Base-by-base conservation (phyloP, 2,888 invertebrate species). In the Metalampra italica region DNA sequence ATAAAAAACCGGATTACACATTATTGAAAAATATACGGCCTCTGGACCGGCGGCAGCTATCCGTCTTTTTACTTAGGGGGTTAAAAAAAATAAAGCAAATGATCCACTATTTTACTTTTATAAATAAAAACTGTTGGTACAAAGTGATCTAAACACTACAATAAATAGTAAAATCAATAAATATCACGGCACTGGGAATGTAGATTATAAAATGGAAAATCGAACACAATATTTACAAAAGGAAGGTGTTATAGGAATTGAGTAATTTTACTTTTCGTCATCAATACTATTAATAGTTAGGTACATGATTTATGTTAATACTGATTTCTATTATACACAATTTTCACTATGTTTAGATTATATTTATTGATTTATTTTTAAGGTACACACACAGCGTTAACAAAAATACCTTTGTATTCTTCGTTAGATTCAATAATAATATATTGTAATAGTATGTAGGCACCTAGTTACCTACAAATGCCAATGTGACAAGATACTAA, bases 141-240 rank as follows among this genome's bases (percentile, higher is more conserved):
- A 76, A 74, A 73, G 54, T 58, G 53, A 53, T 55, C 64, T 71
- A 74, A 74, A 54, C 55, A 46, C 68, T 74, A 72, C 61, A 82
- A 82, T 80, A 82, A 78, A 82, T 82, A 80, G 61, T 72, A 71
- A 68, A 68, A 66, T 68, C 62, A 78, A 76, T 75, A 77, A 76
- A 75, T 70, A 73, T 67, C 66, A 71, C 70, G 64, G 58, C 55
- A 61, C 53, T 54, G 60, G 68, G 66, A 73, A 68, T 68, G 66
- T 62, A 54, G 53, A 22, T 62, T 63, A 57, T 65, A 54, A 52
- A 50, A 29, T n/a, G 51, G 48, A 44, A 51, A n/a, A 36, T 36
- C 36, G 36, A n/a, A 2, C n/a, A n/a, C 3, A 36, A 65, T 65
- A 72, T 73, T 62, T 71, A 71, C 68, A 68, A 13, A 52, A 22